Base-by-base conservation (phyloP, 1,140 invertebrate species). In the Brachystomella parvula region DNA sequence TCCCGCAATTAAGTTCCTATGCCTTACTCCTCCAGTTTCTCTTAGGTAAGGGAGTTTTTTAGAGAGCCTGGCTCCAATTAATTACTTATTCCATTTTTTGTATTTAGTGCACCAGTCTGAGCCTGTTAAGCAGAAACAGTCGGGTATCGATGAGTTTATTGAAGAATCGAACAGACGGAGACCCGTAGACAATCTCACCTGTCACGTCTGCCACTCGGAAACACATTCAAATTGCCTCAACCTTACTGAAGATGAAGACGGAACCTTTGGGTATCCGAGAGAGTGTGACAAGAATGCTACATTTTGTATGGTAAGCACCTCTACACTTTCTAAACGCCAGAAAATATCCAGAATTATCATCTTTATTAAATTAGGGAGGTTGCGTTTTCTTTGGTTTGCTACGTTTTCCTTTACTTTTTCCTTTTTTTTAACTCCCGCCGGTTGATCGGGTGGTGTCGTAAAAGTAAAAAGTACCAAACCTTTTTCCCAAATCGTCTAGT, bases 201-300 rank as follows among this genome's bases (percentile, higher is more conserved):
- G 89, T 78, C 89, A 89, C 76, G 82, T 83, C 58, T 92, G 89
- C 75, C 83, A 88, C 65, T 87, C 87, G 78, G 82, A 85, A 1
- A 81, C 85, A 30, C 85, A 84, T 21, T 84, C 87, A 33, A 80
- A 79, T 53, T 92, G 89, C 70, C 81, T 83, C 6, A 84, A 89
- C 73, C 74, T 82, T 58, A 75, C 85, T 0, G 75, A 64, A 3
- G 35, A 49, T n/a, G 61, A 33, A 0, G 64, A 71, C 1, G 62
- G 59, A 2, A 66, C 33, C 49, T 35, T 44, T 30, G 67, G 59
- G 29, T 70, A 61, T 57, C 35, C 29, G 63, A 82, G 84, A 66
- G 89, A 89, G 75, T 91, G 88, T 76, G 81, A 81, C 47, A 85
- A 86, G 70, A 87, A 90, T 65, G 82, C 85, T 71, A 82, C 86